Conservation (phyloP, 1,140 invertebrate genomes). For the Augochlora pura region DNA sequence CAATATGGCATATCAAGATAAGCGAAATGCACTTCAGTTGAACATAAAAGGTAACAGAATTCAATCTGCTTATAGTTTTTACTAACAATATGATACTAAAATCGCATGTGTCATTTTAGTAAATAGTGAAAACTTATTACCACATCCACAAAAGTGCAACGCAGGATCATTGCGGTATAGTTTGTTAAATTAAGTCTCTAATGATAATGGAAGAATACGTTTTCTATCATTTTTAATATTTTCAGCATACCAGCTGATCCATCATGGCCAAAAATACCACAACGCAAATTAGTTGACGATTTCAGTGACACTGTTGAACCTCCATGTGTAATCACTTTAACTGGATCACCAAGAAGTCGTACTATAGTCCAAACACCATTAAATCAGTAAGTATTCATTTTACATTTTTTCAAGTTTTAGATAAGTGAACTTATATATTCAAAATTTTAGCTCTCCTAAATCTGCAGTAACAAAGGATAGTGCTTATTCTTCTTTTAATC, state of each 20-base stretch:
- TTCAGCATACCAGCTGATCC: constrained; percentile 73
- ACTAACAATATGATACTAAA: constrained; percentile 9
- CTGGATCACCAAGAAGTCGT: constrained; percentile 63
- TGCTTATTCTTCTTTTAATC: constrained; percentile 20
- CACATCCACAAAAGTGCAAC: constrained; percentile 61
- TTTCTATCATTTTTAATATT: constrained; percentile 23
- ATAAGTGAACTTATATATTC: background rate
- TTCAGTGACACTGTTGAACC: constrained; percentile 64
- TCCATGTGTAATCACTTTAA: constrained; percentile 68
- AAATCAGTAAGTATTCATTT: constrained; percentile 56
- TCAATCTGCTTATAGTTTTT: background rate
- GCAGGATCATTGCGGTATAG: constrained; percentile 67
- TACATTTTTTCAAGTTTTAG: background rate
- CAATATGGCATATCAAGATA: constrained; percentile 64
- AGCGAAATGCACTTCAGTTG: constrained; percentile 56
- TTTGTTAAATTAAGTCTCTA: constrained; percentile 28
- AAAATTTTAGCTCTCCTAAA: constrained; percentile 39
- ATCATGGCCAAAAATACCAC: constrained; percentile 76
- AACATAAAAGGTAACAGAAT: constrained; percentile 62
- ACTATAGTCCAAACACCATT: constrained; percentile 54
- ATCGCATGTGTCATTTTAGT: constrained; percentile 52
- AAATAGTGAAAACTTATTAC: constrained; percentile 71
- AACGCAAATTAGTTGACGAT: constrained; percentile 64
- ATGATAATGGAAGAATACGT: constrained; percentile 8
- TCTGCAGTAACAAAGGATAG: constrained; percentile 29